Percentiles rank a stretch among this genome's conserved stretches.
Conservation (phyloP, 30 jellyfish, hydroid and myxozoan species). For the Aurelia aurita region DNA sequence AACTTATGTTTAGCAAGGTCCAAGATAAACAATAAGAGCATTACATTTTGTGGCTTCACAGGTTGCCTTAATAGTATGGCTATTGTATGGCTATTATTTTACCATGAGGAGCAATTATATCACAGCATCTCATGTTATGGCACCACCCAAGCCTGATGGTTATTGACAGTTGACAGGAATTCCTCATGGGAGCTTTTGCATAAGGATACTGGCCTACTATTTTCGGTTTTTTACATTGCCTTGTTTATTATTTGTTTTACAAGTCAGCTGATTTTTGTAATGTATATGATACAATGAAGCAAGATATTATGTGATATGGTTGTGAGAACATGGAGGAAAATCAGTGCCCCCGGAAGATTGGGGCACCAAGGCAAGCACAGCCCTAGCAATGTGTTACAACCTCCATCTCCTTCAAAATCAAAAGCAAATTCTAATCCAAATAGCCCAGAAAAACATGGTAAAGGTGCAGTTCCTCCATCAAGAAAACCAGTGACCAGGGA, state of each 20-base stretch:
- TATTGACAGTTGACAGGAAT: slow-evolving; percentile 24
- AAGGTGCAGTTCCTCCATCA: not conserved
- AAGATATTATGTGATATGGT: slow-evolving; percentile 24
- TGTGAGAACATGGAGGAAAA: slow-evolving; percentile 76
- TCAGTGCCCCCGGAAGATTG: slow-evolving; percentile 92
- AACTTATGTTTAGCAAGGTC: too few species aligned
- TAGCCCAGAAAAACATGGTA: not conserved
- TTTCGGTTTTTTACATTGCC: too few species aligned
- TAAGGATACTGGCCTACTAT: not conserved
- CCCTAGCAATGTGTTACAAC: slow-evolving; percentile 49
- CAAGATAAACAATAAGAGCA: too few species aligned
- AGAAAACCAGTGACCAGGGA: slow-evolving; percentile 38
- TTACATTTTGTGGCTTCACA: too few species aligned
- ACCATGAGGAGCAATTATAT: slow-evolving; percentile 6
- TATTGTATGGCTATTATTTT: not conserved
- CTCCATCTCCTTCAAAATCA: slow-evolving; percentile 7
- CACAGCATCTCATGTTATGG: slow-evolving; percentile 26
- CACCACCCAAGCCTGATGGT: slow-evolving; percentile 16
- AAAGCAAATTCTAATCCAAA: slow-evolving; percentile 4
- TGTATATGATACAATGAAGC: not conserved
- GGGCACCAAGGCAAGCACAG: slow-evolving; percentile 65
- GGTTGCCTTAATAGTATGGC: not conserved
- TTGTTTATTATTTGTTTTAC: not conserved
- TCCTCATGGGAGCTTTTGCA: slow-evolving; percentile 7
- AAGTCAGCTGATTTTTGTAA: not conserved